Conservation (phyloP, 2,113 vertebrate species). For the Candoia aspera region DNA sequence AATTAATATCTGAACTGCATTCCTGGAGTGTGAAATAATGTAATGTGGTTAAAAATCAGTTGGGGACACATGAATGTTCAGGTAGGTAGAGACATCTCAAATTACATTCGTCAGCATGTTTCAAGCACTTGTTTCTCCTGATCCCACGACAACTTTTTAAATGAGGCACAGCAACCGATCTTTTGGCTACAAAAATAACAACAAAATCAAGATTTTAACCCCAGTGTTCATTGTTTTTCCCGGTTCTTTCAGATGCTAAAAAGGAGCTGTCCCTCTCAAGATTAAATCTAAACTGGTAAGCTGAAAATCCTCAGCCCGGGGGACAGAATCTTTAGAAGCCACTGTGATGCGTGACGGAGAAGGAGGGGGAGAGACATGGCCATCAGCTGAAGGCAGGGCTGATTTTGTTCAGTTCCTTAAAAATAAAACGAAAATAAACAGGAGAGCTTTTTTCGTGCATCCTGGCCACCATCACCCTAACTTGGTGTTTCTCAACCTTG, state of each 20-base stretch:
- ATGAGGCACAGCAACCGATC: not conserved
- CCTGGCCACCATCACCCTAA: too few species aligned
- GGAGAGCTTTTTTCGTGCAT: not conserved
- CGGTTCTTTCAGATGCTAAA: not conserved
- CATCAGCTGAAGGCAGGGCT: too few species aligned
- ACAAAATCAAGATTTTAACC: not conserved
- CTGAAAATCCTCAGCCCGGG: not conserved
- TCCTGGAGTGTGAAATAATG: not conserved
- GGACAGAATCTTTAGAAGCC: not conserved
- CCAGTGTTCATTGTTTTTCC: too few species aligned
- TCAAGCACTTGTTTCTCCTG: not conserved
- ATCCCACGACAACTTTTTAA: not conserved
- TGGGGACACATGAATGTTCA: not conserved
- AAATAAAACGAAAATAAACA: not conserved
- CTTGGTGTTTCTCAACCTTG: not conserved
- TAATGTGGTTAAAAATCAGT: not conserved
- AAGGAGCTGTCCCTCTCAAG: not conserved
- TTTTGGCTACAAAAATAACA: not conserved
- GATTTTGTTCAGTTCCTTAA: not conserved
- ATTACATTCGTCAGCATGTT: not conserved
- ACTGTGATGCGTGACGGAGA: not conserved
- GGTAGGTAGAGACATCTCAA: not conserved
- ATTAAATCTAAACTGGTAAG: not conserved
- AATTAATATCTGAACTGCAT: not conserved
- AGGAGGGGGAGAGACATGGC: not conserved